Percentiles rank a stretch among this genome's conserved stretches.
Evolutionary conservation across 2,888 invertebrate genomes (phyloP).

Genomic region (Adineta ricciae): DNA sequence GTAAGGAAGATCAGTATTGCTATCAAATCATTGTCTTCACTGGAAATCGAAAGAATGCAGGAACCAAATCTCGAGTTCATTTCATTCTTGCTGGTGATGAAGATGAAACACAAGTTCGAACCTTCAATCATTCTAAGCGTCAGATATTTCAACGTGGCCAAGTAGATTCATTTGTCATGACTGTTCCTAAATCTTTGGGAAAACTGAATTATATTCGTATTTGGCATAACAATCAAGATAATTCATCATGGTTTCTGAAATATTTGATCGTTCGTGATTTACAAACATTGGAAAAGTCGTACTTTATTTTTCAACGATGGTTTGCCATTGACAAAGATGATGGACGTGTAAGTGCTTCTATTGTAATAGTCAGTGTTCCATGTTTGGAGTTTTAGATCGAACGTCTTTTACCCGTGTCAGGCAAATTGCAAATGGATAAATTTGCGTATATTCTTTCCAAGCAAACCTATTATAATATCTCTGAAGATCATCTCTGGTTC

Average conservation of each 20-base stretch:
- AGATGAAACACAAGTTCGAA: constrained; percentile 44
- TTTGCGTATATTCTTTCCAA: constrained; percentile 39
- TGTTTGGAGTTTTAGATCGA: no score
- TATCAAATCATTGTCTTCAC: constrained; percentile 39
- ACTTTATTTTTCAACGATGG: constrained; percentile 52
- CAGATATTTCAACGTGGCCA: constrained; percentile 47
- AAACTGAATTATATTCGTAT: constrained; percentile 36
- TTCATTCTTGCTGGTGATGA: constrained; percentile 36
- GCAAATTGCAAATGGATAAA: constrained; percentile 37
- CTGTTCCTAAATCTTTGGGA: constrained; percentile 42
- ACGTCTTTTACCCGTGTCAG: constrained; percentile 34
- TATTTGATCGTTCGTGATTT: constrained; percentile 51
- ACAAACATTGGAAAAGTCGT: constrained; percentile 50
- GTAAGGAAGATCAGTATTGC: neutral
- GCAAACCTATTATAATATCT: neutral
- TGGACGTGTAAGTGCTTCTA: constrained; percentile 41
- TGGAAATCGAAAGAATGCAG: constrained; percentile 46
- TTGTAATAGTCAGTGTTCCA: no score
- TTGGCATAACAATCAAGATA: constrained; percentile 54
- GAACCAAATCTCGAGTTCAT: constrained; percentile 47
- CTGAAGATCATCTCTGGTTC: constrained; percentile 27
- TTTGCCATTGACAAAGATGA: constrained; percentile 54
- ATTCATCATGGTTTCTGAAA: constrained; percentile 52
- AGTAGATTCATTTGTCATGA: constrained; percentile 49
- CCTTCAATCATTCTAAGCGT: constrained; percentile 46